phyloP scores from a whole-genome alignment of 2,113 vertebrate species.

The Chloroceryle aenea region DNA sequence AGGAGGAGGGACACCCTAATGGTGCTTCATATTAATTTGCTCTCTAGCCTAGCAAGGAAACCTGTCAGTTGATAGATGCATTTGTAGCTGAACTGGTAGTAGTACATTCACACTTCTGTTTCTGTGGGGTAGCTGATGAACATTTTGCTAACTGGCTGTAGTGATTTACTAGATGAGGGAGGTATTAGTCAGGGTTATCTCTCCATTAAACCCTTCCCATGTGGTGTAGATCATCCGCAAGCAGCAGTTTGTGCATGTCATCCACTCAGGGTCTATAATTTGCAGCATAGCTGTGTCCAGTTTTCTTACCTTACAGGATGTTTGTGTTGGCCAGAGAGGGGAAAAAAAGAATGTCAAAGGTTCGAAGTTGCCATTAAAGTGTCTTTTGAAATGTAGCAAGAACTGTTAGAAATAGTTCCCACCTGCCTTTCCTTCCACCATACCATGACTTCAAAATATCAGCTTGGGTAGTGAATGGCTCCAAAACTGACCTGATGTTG shows the following conservation, averaged over 20 bases:
- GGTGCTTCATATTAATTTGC: background rate
- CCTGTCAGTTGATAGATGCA: accelerated
- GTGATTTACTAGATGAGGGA: background rate
- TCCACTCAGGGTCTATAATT: background rate
- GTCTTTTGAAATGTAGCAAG: background rate
- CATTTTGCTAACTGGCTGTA: background rate
- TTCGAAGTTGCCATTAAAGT: background rate
- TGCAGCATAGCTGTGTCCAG: background rate
- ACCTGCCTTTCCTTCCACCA: background rate
- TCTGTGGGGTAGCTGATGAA: background rate
- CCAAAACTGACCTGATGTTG: background rate
- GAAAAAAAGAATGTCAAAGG: background rate
- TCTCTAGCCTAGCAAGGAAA: background rate
- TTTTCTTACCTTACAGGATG: background rate
- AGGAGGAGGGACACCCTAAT: background rate
- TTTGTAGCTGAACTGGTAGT: background rate
- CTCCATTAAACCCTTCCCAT: background rate
- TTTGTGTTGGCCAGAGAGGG: background rate
- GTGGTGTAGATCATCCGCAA: background rate
- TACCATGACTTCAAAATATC: background rate
- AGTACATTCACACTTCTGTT: background rate
- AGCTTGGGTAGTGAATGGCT: background rate
- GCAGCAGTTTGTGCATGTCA: background rate
- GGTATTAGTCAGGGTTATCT: background rate
- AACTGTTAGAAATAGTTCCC: background rate